Evolutionary conservation across 2,888 invertebrate species (phyloP).

Genomic region (Xestia xanthographa): DNA sequence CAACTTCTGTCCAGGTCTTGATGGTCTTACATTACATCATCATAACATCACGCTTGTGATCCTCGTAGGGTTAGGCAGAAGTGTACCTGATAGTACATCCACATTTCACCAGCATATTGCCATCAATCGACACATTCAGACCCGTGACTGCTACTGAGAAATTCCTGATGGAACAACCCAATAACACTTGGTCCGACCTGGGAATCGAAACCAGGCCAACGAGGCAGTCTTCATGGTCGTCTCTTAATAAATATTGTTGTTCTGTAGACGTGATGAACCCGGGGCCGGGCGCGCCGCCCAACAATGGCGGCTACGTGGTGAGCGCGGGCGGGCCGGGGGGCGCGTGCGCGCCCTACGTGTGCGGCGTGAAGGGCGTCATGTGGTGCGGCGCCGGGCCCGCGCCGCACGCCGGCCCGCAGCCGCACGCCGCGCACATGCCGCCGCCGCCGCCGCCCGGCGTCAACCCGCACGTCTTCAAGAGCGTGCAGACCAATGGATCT

Average conservation of each 20-base stretch:
- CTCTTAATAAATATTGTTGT: background rate
- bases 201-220: background rate
- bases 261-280: slow-evolving; percentile 54
- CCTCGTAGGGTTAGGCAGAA: no score
- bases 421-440: slow-evolving; percentile 54
- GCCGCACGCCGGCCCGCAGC: slow-evolving; percentile 69
- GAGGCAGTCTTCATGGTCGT: background rate
- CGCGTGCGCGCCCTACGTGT: slow-evolving; percentile 40
- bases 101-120: no score
- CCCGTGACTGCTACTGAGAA: no score
- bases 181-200: no score
- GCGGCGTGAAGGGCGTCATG: slow-evolving; percentile 53
- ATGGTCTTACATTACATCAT: background rate
- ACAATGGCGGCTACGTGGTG: slow-evolving; percentile 38
- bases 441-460: slow-evolving; percentile 75
- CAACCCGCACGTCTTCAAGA: slow-evolving; percentile 82
- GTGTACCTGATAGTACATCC: no score
- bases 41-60: no score
- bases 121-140: no score
- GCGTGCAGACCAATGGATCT: slow-evolving; percentile 88
- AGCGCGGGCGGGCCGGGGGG: slow-evolving; percentile 15
- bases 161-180: no score
- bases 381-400: slow-evolving; percentile 53
- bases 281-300: slow-evolving; percentile 25
- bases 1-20: background rate